phyloP scores from a whole-genome alignment of 2,797 vertebrate genomes.

The Sebastes cheni region DNA sequence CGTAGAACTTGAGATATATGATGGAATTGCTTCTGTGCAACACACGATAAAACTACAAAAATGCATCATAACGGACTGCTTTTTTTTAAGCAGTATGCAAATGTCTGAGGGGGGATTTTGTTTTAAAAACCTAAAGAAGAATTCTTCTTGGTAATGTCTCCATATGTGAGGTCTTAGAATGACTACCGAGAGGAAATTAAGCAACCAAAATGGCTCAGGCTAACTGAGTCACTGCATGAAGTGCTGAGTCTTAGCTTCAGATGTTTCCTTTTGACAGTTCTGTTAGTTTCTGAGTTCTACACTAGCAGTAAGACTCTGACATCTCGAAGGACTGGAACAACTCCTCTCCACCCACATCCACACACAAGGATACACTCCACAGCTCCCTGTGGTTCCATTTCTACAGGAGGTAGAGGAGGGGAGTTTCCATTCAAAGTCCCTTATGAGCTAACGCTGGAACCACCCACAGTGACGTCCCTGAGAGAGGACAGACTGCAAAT shows the following conservation, averaged over 20 bases:
- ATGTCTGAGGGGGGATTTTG: background rate
- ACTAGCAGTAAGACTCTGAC: background rate
- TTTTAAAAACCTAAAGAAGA: background rate
- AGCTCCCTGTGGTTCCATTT: slow-evolving; percentile 61
- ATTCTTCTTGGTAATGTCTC: slow-evolving; percentile 24
- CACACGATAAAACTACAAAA: background rate
- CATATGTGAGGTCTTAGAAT: slow-evolving; percentile 31
- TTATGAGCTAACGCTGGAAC: slow-evolving; percentile 63
- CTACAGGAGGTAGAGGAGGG: slow-evolving; percentile 71
- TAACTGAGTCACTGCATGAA: slow-evolving; percentile 70
- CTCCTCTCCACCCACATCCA: slow-evolving; percentile 61
- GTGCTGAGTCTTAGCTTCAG: slow-evolving; percentile 65
- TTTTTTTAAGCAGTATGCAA: background rate
- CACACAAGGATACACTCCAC: slow-evolving; percentile 65
- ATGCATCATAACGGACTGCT: background rate
- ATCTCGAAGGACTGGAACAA: slow-evolving; percentile 56
- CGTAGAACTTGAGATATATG: background rate
- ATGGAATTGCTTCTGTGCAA: background rate
- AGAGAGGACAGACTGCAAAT: slow-evolving; percentile 51
- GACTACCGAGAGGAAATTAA: slow-evolving; percentile 56
- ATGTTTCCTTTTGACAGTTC: slow-evolving; percentile 54
- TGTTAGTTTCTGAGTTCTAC: slow-evolving; percentile 14
- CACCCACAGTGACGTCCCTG: slow-evolving; percentile 57
- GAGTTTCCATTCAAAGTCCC: slow-evolving; percentile 75
- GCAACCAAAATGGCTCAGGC: slow-evolving; percentile 26